Evolutionary conservation across 2,888 invertebrate species (phyloP).

Genomic region (Tetragonula carbonaria): DNA sequence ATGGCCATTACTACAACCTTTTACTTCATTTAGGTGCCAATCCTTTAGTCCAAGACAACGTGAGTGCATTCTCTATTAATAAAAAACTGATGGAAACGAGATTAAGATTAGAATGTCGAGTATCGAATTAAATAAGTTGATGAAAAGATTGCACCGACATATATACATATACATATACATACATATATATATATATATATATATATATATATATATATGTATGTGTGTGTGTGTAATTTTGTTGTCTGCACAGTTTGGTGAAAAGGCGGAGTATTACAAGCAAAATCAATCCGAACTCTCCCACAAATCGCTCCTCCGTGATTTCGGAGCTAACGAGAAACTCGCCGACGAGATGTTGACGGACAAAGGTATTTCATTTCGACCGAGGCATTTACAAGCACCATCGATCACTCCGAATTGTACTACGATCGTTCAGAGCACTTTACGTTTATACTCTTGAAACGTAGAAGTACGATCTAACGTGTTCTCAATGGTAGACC

Average conservation of each 20-base stretch:
- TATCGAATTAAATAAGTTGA: neutral
- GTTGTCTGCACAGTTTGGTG: conserved; percentile 87
- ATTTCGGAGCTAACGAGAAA: conserved; percentile 89
- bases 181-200: no score
- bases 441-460: conserved; percentile 1
- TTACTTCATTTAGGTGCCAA: conserved; percentile 94
- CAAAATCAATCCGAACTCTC: conserved; percentile 88
- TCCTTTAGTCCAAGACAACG: conserved; percentile 92
- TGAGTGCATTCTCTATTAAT: conserved; percentile 77
- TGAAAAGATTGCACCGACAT: neutral
- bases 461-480: neutral
- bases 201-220: no score
- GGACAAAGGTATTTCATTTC: conserved; percentile 89
- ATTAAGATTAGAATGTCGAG: fast-evolving
- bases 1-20: conserved; percentile 94
- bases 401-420: conserved; percentile 14
- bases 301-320: conserved; percentile 88
- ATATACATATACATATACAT: no score
- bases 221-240: neutral
- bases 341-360: conserved; percentile 89
- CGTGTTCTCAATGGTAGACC: neutral
- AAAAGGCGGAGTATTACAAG: conserved; percentile 92
- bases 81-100: neutral
- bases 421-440: conserved; percentile 37
- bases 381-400: conserved; percentile 45